A percentile compares a stretch with the other conserved stretches of the same genome.
Evolutionary conservation across 2,113 vertebrate species (phyloP).

Genomic region (Sinocyclocheilus anophthalmus): DNA sequence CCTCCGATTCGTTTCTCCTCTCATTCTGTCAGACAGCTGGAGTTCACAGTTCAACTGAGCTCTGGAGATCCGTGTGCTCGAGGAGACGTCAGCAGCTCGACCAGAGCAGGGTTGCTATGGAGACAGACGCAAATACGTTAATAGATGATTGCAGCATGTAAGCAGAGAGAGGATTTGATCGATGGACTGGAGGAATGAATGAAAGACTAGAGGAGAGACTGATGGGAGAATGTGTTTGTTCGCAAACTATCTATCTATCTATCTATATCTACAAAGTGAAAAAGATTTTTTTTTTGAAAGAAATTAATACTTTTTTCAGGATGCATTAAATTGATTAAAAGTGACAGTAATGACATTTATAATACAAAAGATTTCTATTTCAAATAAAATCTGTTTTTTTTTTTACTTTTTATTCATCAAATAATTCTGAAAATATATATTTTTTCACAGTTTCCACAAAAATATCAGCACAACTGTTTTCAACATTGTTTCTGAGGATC

Average conservation of each 20-base stretch:
- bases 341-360: background rate
- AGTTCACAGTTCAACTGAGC: slow-evolving; percentile 6
- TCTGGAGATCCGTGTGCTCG: background rate
- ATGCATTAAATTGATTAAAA: background rate
- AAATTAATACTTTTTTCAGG: no score
- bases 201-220: background rate
- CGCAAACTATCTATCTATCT: background rate
- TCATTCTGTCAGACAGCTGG: slow-evolving; percentile 25
- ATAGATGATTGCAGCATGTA: slow-evolving; percentile 13
- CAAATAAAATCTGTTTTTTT: no score
- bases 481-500: no score
- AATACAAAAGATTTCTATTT: no score
- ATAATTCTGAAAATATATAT: no score
- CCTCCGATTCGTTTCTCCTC: background rate
- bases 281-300: no score
- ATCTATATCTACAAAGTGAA: background rate
- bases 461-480: no score
- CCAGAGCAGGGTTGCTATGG: slow-evolving; percentile 38
- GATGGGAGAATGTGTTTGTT: background rate
- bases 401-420: no score
- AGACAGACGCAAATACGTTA: slow-evolving; percentile 40
- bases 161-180: background rate
- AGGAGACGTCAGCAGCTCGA: background rate
- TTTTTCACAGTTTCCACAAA: no score
- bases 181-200: background rate